Base-by-base conservation (phyloP, 2,797 vertebrate genomes). In the Acanthis flammea region DNA sequence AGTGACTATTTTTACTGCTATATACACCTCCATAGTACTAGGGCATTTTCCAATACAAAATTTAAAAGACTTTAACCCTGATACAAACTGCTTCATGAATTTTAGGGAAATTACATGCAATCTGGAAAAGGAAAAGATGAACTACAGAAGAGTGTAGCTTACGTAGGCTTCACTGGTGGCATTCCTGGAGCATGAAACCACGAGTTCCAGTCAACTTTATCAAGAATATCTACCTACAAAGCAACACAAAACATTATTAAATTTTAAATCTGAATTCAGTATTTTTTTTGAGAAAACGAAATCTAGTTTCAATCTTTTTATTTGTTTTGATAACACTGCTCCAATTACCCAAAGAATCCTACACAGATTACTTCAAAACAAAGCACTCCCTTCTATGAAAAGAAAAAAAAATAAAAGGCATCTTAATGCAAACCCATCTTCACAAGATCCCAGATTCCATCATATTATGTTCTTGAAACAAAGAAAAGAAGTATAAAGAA, bases 121-220 rank as follows among this genome's bases (percentile, higher is more conserved):
- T 28, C 23, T 68, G 27, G 12, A 44, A 42, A 83, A 65, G 5
- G 33, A 57, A 87, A 53, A 76, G 23, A 44, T 17, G 31, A 81
- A 63, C 28, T 72, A 33, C 6, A 67, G 25, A 57, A 83, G 31
- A 93, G 60, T 2, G 21, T 33, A 33, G 10, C 98, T 98, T 96
- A 99, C 99, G 84, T 97, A 82, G 98, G 99, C 86, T 98, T 99
- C 50, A 98, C 97, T 4, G 99, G 99, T 63, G 99, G 99, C 98
- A 99, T 99, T 77, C 99, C 99, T 33, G 99, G 99, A 31, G 99
- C 98, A 93, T 98, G 97, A 96, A 99, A 98, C 99, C 99, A 99
- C 1, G 97, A 97, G 19, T 98, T 98, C 99, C 99, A 99, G 93
- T 99, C 99, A 80, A 99, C 99, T 96, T 98, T 98, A 96, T 99